Evolutionary conservation across 2,797 vertebrate genomes (phyloP).

Genomic region (Falco peregrinus): DNA sequence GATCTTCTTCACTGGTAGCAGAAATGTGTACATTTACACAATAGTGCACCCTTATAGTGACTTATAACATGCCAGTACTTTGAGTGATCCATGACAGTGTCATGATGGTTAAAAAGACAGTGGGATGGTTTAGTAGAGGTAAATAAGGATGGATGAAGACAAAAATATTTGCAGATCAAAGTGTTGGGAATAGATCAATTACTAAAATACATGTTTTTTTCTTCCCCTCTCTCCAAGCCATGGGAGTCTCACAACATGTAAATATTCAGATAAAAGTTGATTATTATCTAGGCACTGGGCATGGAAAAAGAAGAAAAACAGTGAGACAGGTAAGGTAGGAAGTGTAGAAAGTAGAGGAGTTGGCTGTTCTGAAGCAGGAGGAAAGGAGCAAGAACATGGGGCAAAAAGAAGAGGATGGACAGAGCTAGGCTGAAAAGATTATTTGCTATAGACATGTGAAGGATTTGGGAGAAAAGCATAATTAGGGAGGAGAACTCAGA

Average conservation of each 20-base stretch:
- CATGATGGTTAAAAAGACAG: neutral
- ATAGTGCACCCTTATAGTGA: fast-evolving
- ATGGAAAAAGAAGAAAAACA: neutral
- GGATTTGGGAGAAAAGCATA: neutral
- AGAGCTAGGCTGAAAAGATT: neutral
- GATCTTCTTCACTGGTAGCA: neutral
- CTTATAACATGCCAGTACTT: neutral
- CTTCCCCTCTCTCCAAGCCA: neutral
- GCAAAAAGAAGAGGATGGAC: neutral
- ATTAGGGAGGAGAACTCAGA: neutral
- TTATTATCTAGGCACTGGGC: too few species aligned
- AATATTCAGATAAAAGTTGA: neutral
- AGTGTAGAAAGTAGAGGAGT: neutral
- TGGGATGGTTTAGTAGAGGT: neutral
- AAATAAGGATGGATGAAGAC: neutral
- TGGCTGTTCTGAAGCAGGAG: neutral
- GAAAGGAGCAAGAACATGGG: neutral
- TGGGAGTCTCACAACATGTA: neutral
- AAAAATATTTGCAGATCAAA: neutral
- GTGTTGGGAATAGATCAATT: neutral
- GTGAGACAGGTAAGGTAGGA: neutral
- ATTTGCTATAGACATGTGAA: neutral
- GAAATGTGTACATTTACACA: neutral
- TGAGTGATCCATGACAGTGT: neutral
- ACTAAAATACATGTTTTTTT: neutral